Base-by-base conservation (phyloP, 2,888 invertebrate species). In the Drosophila infuscata region DNA sequence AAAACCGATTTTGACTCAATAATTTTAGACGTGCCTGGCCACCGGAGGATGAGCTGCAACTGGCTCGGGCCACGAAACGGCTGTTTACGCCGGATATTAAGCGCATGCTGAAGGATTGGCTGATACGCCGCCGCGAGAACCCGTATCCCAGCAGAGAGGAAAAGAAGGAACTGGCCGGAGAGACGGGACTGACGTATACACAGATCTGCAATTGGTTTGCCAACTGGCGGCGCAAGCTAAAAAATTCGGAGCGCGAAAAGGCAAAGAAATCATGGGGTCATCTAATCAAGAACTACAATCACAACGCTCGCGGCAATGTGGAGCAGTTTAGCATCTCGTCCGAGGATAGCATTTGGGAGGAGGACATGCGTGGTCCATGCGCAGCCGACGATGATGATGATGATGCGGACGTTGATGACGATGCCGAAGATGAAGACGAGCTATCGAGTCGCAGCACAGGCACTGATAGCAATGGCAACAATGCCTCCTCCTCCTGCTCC, bases 121-220 rank as follows among this genome's bases (percentile, higher is more conserved):
- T 96, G 17, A 95, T 96, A 20, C 94, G 96, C 51, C 94, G 96
- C 82, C 94, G 96, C 91, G 96, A 96, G 78, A 96, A 96, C 92
- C 96, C 96, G 0, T 96, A 96, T 92, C 96, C 96, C 1, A 96
- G 96, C 89, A 94, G 96, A 71, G 96, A 96, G 81, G 96, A 96
- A 92, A 96, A 96, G 91, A 96, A 96, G 93, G 94, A 94, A 59
- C 93, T 96, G 68, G 96, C 96, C 2, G 93, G 95, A 30, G 96
- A 96, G 93, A 96, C 96, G 2, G 96, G 96, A 52, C 94, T 96
- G 32, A 96, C 96, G 29, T 96, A 96, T 85, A 96, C 96, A 83
- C 96, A 96, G 94, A 96, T 96, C 93, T 94, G 92, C 77, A 96
- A 96, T 92, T 96, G 96, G 96, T 96, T 96, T 91, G 96, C 96